Conservation (phyloP, 2,888 invertebrate genomes). For the Mesorhabditis spiculigera region DNA sequence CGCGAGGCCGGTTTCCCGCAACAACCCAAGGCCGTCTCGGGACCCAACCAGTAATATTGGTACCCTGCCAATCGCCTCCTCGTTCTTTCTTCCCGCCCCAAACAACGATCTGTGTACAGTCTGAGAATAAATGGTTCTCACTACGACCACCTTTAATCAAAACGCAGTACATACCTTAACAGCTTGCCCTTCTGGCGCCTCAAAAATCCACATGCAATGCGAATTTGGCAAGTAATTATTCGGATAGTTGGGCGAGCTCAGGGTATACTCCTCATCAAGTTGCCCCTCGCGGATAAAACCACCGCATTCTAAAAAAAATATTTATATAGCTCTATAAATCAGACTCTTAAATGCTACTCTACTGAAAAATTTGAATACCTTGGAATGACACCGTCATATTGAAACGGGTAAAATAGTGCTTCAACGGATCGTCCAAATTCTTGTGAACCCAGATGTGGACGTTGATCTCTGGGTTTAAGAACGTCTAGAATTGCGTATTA, state of each 20-base stretch:
- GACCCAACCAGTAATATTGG: background rate
- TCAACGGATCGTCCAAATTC: background rate
- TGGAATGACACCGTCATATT: background rate
- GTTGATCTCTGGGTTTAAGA: background rate
- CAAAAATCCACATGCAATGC: constrained; percentile 46
- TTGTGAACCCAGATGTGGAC: background rate
- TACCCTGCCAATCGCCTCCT: background rate
- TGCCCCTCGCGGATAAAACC: constrained; percentile 31
- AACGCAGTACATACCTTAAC: constrained; percentile 32
- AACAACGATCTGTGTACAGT: constrained; percentile 6
- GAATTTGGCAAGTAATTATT: constrained; percentile 41
- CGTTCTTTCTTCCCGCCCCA: background rate
- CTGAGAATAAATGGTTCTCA: background rate
- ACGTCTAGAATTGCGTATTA: background rate
- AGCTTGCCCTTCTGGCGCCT: constrained; percentile 49
- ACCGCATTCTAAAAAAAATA: constrained; percentile 30
- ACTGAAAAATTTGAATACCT: background rate
- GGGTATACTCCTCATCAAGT: constrained; percentile 18
- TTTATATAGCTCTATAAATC: background rate
- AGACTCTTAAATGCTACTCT: no score
- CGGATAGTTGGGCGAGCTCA: constrained; percentile 33
- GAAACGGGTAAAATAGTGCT: background rate
- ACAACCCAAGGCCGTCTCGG: constrained; percentile 7
- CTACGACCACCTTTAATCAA: background rate
- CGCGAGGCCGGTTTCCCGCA: constrained; percentile 6